Evolutionary conservation across 2,113 vertebrate genomes (phyloP).

Genomic region (Kobus ellipsiprymnus): DNA sequence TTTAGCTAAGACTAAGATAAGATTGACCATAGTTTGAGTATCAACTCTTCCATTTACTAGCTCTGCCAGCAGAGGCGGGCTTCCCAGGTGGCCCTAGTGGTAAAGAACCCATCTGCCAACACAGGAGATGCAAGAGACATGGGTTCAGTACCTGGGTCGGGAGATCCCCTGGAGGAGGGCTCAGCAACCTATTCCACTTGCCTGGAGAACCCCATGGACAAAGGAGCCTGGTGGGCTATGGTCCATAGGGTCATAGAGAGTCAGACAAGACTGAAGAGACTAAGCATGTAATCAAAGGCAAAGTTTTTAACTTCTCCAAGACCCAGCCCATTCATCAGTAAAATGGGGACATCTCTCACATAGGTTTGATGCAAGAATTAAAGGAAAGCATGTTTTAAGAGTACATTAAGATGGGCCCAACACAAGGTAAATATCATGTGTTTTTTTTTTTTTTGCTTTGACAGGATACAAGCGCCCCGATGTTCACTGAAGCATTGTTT

Average conservation of each 20-base stretch:
- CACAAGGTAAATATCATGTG: background rate
- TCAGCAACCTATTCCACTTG: background rate
- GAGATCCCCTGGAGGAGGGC: background rate
- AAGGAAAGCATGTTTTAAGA: background rate
- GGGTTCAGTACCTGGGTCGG: background rate
- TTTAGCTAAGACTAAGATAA: background rate
- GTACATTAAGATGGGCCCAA: background rate
- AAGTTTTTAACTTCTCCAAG: background rate
- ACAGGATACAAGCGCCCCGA: background rate
- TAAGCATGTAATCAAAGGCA: background rate
- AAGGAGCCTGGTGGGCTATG: fast-evolving
- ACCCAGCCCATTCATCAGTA: background rate
- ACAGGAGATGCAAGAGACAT: background rate
- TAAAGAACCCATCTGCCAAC: background rate
- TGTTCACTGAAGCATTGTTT: background rate
- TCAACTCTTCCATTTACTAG: background rate
- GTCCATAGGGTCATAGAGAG: background rate
- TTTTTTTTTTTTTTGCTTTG: background rate
- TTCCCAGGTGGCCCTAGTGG: background rate
- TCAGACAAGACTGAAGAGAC: background rate
- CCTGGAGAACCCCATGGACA: background rate
- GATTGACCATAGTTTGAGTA: background rate
- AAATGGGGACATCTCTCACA: background rate
- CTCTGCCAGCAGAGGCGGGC: background rate
- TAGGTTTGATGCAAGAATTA: background rate